Evolutionary conservation across 2,113 vertebrate species (phyloP).

Genomic region (Lynx canadensis): DNA sequence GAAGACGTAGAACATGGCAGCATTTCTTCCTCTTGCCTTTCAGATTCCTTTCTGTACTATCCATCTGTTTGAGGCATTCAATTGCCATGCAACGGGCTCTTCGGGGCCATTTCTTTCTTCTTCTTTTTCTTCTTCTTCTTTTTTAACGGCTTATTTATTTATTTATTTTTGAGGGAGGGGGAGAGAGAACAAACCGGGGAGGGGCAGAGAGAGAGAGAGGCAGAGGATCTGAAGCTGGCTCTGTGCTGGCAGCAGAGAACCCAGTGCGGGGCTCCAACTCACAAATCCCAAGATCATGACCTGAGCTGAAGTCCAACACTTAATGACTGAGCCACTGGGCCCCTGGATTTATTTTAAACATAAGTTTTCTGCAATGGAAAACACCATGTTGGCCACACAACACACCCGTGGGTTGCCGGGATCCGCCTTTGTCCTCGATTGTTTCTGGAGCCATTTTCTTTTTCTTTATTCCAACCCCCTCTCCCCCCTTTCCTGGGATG

Average conservation of each 20-base stretch:
- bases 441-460: neutral
- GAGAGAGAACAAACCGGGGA: neutral
- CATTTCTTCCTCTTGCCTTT: neutral
- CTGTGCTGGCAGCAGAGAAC: neutral
- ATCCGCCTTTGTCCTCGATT: neutral
- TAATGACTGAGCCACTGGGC: neutral
- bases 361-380: constrained; percentile 33
- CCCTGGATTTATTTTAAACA: neutral
- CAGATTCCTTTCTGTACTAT: neutral
- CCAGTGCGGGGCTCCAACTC: too few species aligned
- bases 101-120: neutral
- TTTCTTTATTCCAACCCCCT: neutral
- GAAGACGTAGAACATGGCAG: neutral
- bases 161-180: neutral
- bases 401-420: neutral
- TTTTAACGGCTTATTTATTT: too few species aligned
- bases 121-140: too few species aligned
- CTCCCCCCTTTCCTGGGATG: neutral
- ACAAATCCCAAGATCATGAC: neutral
- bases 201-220: neutral
- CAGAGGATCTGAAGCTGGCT: neutral
- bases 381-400: neutral
- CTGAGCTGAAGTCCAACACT: neutral
- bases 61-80: neutral
- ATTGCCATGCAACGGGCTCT: neutral